Percentiles rank a stretch among this genome's conserved stretches.
Evolutionary conservation across 1,140 invertebrate genomes (phyloP).

Genomic region (Archivesica marissinica): DNA sequence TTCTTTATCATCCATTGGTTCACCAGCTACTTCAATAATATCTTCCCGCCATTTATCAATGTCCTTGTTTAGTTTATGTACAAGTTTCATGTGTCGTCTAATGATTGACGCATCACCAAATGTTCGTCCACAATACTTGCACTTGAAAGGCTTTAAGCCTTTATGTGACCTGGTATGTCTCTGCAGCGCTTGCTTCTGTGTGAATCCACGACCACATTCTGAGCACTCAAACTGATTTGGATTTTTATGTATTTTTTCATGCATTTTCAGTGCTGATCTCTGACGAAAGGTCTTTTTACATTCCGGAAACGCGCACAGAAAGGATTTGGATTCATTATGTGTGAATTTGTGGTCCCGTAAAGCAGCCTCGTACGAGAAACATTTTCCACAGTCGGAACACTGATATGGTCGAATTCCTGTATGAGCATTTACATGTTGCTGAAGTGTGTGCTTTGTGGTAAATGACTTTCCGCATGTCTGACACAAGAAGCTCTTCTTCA

Average conservation of each 20-base stretch:
- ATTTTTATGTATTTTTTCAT: conserved; percentile 76
- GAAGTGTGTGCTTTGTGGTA: conserved; percentile 74
- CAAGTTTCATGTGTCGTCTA: conserved; percentile 77
- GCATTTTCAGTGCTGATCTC: conserved; percentile 82
- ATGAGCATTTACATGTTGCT: conserved; percentile 77
- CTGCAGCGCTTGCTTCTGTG: conserved; percentile 78
- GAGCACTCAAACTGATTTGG: conserved; percentile 72
- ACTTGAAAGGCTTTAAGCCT: conserved; percentile 94
- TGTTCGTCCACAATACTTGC: conserved; percentile 86
- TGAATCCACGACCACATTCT: conserved; percentile 78
- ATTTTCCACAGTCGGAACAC: conserved; percentile 77
- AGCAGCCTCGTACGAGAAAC: conserved; percentile 75
- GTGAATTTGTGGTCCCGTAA: conserved; percentile 75
- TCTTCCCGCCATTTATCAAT: conserved; percentile 73
- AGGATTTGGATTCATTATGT: conserved; percentile 72
- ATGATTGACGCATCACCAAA: conserved; percentile 84
- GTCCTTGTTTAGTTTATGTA: conserved; percentile 77
- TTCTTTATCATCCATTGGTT: background rate
- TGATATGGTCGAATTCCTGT: conserved; percentile 71
- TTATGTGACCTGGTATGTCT: conserved; percentile 95
- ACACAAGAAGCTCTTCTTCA: conserved; percentile 73
- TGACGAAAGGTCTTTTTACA: conserved; percentile 88
- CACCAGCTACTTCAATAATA: conserved; percentile 52
- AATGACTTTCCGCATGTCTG: conserved; percentile 78
- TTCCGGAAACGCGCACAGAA: conserved; percentile 80